Conservation (phyloP, 2,888 invertebrate genomes). For the Matsumyia berberina region DNA sequence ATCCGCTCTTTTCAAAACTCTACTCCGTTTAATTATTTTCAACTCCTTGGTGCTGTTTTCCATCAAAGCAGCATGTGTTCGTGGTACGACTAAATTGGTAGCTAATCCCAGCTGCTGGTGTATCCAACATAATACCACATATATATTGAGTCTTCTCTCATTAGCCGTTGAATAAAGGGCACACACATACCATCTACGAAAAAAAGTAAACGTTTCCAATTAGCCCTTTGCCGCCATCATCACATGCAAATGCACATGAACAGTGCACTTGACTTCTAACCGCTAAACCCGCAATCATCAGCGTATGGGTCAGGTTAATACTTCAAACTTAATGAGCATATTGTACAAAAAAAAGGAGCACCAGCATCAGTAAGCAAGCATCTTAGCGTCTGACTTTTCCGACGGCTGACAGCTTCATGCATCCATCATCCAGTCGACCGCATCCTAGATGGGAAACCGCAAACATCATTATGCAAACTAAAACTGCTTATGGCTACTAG, state of each 20-base stretch:
- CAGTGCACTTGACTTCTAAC: slow-evolving; percentile 29
- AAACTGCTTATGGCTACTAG: slow-evolving; percentile 39
- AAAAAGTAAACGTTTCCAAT: slow-evolving; percentile 30
- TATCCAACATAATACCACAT: neutral
- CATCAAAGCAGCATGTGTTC: neutral
- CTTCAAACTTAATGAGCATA: slow-evolving; percentile 20
- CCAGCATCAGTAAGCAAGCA: slow-evolving; percentile 19
- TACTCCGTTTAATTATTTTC: neutral
- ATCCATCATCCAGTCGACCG: slow-evolving; percentile 17
- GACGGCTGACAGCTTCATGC: slow-evolving; percentile 2
- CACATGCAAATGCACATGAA: neutral
- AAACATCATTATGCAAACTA: slow-evolving; percentile 50
- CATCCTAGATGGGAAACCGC: slow-evolving; percentile 29
- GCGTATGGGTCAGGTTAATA: slow-evolving; percentile 14
- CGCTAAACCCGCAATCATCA: slow-evolving; percentile 32
- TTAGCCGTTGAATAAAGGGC: slow-evolving; percentile 1
- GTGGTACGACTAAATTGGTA: slow-evolving; percentile 9
- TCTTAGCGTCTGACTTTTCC: slow-evolving; percentile 21
- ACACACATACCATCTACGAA: slow-evolving; percentile 7
- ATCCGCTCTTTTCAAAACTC: neutral
- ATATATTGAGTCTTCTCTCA: neutral
- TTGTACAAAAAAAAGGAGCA: slow-evolving; percentile 10
- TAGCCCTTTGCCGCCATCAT: slow-evolving; percentile 28
- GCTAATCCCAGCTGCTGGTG: slow-evolving; percentile 25
- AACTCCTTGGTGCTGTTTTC: neutral